These are phyloP conservation scores for Rugalucina vietnamica DNA, from an alignment of 2,888 invertebrate genomes.

Conservation along the genomic window DNA sequence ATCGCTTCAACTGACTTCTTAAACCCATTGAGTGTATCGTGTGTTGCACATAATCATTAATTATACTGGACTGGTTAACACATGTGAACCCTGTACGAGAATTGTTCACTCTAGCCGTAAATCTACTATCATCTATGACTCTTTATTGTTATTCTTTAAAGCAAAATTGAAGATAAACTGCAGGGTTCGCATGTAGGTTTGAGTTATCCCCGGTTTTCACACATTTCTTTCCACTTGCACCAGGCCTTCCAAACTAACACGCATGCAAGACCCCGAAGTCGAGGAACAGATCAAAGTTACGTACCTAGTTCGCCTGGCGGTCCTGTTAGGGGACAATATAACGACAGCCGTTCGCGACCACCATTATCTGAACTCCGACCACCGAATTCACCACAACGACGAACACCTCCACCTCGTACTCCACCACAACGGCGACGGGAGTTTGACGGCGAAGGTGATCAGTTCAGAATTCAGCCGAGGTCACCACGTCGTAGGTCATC, in stretches of 20 bases:
- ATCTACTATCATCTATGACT: too few species aligned
- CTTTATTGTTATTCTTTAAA: too few species aligned
- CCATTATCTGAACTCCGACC: not conserved
- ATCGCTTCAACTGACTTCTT: too few species aligned
- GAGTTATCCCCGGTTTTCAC: too few species aligned
- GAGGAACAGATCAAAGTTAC: not conserved
- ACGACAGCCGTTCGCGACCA: not conserved
- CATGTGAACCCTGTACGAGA: too few species aligned
- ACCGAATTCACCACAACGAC: slow-evolving; percentile 22
- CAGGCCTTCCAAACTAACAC: slow-evolving; percentile 38
- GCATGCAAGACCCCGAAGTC: not conserved
- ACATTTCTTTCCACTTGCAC: not conserved
- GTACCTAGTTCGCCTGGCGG: not conserved
- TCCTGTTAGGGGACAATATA: not conserved
- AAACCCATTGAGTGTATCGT: too few species aligned
- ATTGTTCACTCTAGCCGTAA: too few species aligned
- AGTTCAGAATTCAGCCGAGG: not conserved
- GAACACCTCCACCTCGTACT: slow-evolving; percentile 10
- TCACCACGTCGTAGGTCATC: slow-evolving; percentile 9
- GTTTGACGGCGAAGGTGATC: not conserved
- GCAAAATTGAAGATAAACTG: too few species aligned
- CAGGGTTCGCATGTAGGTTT: too few species aligned
- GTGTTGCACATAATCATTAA: too few species aligned
- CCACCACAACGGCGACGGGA: not conserved
- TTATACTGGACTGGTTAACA: too few species aligned